A percentile compares a stretch with the other conserved stretches of the same genome.
phyloP scores from a whole-genome alignment of 2,888 invertebrate genomes.

The Drosophila multiciliata region DNA sequence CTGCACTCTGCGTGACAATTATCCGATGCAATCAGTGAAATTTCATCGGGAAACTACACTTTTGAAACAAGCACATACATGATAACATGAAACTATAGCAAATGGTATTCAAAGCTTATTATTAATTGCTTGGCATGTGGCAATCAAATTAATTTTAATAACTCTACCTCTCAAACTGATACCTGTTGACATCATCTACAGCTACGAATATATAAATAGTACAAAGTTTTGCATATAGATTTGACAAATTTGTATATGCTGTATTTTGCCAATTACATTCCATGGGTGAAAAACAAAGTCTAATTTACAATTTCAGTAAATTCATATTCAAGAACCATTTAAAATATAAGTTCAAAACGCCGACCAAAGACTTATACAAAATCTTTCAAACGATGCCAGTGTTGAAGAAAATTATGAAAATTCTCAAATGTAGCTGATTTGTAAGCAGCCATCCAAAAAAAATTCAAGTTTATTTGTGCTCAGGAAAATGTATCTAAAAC shows the following conservation, averaged over 20 bases:
- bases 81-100: neutral
- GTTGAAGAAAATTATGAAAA: neutral
- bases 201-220: neutral
- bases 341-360: neutral
- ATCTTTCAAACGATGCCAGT: neutral
- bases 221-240: neutral
- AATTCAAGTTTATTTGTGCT: neutral
- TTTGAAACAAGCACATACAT: slow-evolving; percentile 6
- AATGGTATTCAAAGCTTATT: slow-evolving; percentile 14
- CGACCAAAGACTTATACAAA: neutral
- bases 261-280: neutral
- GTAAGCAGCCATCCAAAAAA: neutral
- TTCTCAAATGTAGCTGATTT: neutral
- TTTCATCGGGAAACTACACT: slow-evolving; percentile 30
- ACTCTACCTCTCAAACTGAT: neutral
- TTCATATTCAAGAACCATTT: neutral
- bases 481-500: neutral
- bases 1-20: slow-evolving; percentile 24
- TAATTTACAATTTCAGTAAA: neutral
- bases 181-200: slow-evolving; percentile 32
- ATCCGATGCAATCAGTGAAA: slow-evolving; percentile 22
- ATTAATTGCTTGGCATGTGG: slow-evolving; percentile 49
- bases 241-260: neutral
- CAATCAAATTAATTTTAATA: slow-evolving; percentile 37
- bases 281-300: neutral